These are phyloP conservation scores for Caenorhabditis japonica DNA, from an alignment of 2,888 invertebrate species.

Conservation along the genomic window DNA sequence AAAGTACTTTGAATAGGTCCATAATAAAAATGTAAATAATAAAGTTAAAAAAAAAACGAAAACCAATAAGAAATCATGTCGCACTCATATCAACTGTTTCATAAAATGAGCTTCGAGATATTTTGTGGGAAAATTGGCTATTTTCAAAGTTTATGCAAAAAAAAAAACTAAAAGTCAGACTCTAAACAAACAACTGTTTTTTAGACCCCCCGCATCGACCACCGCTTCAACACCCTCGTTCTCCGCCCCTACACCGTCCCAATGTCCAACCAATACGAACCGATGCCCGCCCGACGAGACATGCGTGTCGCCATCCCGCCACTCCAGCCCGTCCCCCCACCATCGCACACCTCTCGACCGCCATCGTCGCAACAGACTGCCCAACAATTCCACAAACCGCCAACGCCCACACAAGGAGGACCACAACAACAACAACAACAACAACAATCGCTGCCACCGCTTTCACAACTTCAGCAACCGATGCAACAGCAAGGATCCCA, in stretches of 20 bases:
- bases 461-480: not conserved
- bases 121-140: too few relatives aligned
- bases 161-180: too few relatives aligned
- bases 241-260: conserved; percentile 34
- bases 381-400: not conserved
- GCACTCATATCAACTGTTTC: too few relatives aligned
- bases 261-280: not conserved
- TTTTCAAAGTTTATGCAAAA: too few relatives aligned
- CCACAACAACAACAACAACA: conserved; percentile 9
- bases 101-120: too few relatives aligned
- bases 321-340: not conserved
- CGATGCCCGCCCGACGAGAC: conserved; percentile 7
- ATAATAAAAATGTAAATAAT: too few relatives aligned
- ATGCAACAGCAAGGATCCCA: not conserved
- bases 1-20: too few relatives aligned
- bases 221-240: conserved; percentile 22
- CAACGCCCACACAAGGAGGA: conserved; percentile 12
- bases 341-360: not conserved
- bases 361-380: not conserved
- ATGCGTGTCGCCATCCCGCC: conserved; percentile 35
- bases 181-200: not conserved
- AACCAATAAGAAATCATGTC: too few relatives aligned
- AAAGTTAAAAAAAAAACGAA: too few relatives aligned
- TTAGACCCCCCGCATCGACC: not conserved
- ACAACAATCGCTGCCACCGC: not conserved